A percentile compares a stretch with the other conserved stretches of the same genome.
phyloP scores from a whole-genome alignment of 2,113 vertebrate genomes.

The Thamnaconus septentrionalis region DNA sequence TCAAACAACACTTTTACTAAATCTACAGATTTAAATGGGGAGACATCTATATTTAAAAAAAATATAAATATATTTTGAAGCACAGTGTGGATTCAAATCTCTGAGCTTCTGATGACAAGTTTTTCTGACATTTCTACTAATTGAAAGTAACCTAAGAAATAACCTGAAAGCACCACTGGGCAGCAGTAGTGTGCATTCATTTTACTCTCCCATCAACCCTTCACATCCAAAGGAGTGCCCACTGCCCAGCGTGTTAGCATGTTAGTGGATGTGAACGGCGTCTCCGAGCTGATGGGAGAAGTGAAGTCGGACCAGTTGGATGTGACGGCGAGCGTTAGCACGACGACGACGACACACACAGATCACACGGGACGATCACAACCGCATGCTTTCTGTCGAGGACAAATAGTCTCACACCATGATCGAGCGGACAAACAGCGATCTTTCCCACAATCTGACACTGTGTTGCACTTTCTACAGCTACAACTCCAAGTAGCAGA shows the following conservation, averaged over 20 bases:
- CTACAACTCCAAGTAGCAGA: slow-evolving; percentile 45
- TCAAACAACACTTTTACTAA: too few species aligned
- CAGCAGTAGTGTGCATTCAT: slow-evolving; percentile 34
- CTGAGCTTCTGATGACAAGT: too few species aligned
- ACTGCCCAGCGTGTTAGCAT: not conserved
- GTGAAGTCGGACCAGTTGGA: slow-evolving; percentile 73
- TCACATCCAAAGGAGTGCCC: slow-evolving; percentile 22
- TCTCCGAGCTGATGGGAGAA: slow-evolving; percentile 24
- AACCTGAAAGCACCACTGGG: slow-evolving; percentile 57
- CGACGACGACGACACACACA: slow-evolving; percentile 1
- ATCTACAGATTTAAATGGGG: too few species aligned
- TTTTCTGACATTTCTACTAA: not conserved
- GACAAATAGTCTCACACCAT: slow-evolving; percentile 36
- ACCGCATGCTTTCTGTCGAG: slow-evolving; percentile 73
- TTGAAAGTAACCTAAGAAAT: not conserved
- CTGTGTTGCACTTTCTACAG: slow-evolving; percentile 65
- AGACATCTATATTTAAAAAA: too few species aligned
- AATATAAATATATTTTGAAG: too few species aligned
- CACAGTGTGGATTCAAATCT: too few species aligned
- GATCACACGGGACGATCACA: slow-evolving; percentile 62
- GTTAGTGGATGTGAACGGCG: slow-evolving; percentile 33
- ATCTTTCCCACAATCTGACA: slow-evolving; percentile 64
- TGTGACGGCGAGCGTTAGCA: slow-evolving; percentile 56
- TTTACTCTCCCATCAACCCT: slow-evolving; percentile 18
- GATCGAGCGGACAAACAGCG: slow-evolving; percentile 58